phyloP scores from a whole-genome alignment of 2,888 invertebrate genomes.

The Epinotia ramella region DNA sequence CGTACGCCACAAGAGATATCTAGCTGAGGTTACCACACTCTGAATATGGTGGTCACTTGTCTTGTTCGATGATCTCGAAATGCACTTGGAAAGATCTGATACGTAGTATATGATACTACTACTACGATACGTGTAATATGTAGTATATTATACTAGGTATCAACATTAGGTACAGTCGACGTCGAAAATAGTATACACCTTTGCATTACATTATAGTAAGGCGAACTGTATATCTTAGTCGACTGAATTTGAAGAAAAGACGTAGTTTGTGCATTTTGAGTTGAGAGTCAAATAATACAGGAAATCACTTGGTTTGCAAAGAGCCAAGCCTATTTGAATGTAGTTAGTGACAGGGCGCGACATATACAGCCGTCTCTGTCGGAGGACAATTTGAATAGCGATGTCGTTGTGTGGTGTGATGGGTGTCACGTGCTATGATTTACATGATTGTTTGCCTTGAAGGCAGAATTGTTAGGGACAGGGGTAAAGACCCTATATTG shows the following conservation, averaged over 20 bases:
- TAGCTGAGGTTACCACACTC: background rate
- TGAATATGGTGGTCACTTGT: background rate
- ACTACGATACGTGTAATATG: too few species aligned
- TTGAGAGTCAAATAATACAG: background rate
- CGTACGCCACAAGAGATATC: background rate
- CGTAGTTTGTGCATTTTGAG: background rate
- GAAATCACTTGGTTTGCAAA: background rate
- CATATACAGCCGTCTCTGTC: slow-evolving; percentile 2
- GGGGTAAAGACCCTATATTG: slow-evolving; percentile 13
- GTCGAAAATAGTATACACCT: too few species aligned
- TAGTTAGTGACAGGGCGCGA: slow-evolving; percentile 7
- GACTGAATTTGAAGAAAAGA: background rate
- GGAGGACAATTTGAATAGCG: slow-evolving; percentile 9
- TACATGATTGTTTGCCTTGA: slow-evolving; percentile 6
- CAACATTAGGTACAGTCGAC: too few species aligned
- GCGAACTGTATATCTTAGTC: too few species aligned
- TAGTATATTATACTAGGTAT: too few species aligned
- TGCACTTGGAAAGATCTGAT: too few species aligned
- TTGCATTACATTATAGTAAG: too few species aligned
- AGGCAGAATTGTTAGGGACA: slow-evolving; percentile 16
- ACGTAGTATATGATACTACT: too few species aligned
- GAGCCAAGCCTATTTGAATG: slow-evolving; percentile 20
- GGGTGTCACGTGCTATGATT: slow-evolving; percentile 21
- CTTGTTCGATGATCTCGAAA: too few species aligned
- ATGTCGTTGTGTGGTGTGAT: background rate